Base-by-base conservation (phyloP, 2,888 invertebrate species). In the Nasonovia ribisnigri region DNA sequence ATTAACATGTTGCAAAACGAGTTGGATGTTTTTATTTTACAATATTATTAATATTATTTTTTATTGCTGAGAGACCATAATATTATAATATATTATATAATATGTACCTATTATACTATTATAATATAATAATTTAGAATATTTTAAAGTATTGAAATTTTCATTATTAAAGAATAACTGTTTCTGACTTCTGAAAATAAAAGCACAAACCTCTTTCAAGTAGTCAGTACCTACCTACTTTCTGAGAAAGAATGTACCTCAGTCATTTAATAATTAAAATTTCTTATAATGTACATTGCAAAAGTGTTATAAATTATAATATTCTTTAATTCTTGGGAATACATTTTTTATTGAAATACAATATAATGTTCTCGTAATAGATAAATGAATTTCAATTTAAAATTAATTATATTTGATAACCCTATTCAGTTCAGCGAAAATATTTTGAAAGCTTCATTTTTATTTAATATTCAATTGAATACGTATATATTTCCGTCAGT, bases 1-100 rank as follows among this genome's bases (percentile, higher is more conserved):
- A 90, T 67, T 67, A 90, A 90, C 10, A n/a, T 67, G 46, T 67
- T 46, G n/a, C n/a, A 36, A 90, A 88, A 90, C 46, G 8, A 90
- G 10, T 46, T 46, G 16, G 67, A 26, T n/a, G 60, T 57, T 57
- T 43, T 88, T 57, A 42, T 57, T 88, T 54, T 42, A 2, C 26
- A 60, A 67, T 90, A 46, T 90, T 67, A 48, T 90, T 36, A 4
- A 24, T 51, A 10, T 10, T 86, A 13, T 48, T 48, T 36, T 84
- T 86, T 46, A 42, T 43, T 1, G 3, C 26, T 26, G 4, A 43
- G 26, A 84, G 43, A 26, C 26, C 84, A 43, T 43, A 26, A 26
- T 26, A 86, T n/a, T n/a, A 51, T 48, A 0, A 11, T 51, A 46
- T 51, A 16, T 16, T 51, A 51, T 51, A n/a, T n/a, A n/a, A n/a